Evolutionary conservation across 2,888 invertebrate species (phyloP).

Genomic region (Lomographa bimaculata): DNA sequence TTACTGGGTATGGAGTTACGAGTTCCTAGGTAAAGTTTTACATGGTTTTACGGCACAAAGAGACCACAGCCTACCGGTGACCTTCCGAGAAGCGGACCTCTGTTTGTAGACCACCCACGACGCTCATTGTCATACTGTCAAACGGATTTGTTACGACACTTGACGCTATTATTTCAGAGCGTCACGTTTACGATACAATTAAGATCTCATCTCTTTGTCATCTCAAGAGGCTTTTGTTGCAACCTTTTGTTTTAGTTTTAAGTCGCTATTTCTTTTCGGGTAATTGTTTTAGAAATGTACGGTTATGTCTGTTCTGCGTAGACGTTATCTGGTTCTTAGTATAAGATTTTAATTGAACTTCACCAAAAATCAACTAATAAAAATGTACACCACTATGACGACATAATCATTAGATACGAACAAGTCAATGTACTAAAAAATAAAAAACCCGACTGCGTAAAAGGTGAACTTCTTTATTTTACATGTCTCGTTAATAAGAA

Average conservation of each 20-base stretch:
- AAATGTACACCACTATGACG: too few species aligned
- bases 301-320: too few species aligned
- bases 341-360: too few species aligned
- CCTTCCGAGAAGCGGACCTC: constrained; percentile 72
- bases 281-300: not conserved
- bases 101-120: constrained; percentile 70
- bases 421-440: too few species aligned
- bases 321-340: too few species aligned
- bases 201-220: constrained; percentile 43
- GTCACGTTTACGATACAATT: constrained; percentile 48
- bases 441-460: too few species aligned
- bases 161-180: constrained; percentile 47
- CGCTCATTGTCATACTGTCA: constrained; percentile 62
- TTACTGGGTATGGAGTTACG: constrained; percentile 61
- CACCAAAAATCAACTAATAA: too few species aligned
- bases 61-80: constrained; percentile 42
- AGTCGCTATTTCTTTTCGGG: not conserved
- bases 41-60: constrained; percentile 53
- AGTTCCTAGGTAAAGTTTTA: constrained; percentile 61
- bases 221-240: constrained; percentile 34
- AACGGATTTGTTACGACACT: constrained; percentile 44
- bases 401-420: too few species aligned
- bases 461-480: too few species aligned
- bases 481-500: too few species aligned
- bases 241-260: constrained; percentile 27